Evolutionary conservation across 2,113 vertebrate species (phyloP).

Genomic region (Emydocephalus ijimae): DNA sequence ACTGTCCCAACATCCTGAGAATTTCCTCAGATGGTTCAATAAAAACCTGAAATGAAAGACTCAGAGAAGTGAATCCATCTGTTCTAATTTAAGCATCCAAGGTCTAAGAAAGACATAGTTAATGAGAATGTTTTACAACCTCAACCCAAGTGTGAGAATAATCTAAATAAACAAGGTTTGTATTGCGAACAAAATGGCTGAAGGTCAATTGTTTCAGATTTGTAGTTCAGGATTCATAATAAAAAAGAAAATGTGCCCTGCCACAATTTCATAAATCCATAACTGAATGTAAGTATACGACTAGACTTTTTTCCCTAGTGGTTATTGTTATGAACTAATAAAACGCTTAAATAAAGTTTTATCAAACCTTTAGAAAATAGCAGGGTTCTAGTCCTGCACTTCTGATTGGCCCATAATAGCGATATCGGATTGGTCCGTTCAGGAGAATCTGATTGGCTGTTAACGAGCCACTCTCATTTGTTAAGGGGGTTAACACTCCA

Average conservation of each 20-base stretch:
- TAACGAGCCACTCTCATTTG: too few relatives aligned
- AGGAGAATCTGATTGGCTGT: too few relatives aligned
- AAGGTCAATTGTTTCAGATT: slow-evolving; percentile 24
- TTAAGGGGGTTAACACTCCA: too few relatives aligned
- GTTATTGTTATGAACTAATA: too few relatives aligned
- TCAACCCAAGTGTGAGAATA: slow-evolving; percentile 2
- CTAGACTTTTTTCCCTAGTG: slow-evolving; percentile 17
- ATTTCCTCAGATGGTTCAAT: not conserved
- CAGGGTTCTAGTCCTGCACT: too few relatives aligned
- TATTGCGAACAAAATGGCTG: not conserved
- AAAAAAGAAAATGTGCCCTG: not conserved
- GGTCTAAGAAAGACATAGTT: slow-evolving; percentile 9
- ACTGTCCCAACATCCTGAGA: not conserved
- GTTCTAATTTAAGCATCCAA: slow-evolving; percentile 8
- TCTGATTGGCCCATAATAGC: too few relatives aligned
- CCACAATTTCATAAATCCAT: not conserved
- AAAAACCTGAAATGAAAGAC: slow-evolving; percentile 2
- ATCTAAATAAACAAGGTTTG: not conserved
- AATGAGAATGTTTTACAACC: slow-evolving; percentile 16
- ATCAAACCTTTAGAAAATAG: too few relatives aligned
- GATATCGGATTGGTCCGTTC: too few relatives aligned
- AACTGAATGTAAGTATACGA: slow-evolving; percentile 25
- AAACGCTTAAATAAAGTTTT: too few relatives aligned
- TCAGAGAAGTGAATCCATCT: slow-evolving; percentile 5
- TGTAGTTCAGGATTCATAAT: slow-evolving; percentile 1